Conservation (phyloP, 2,113 vertebrate genomes). For the Lamprotornis superbus region DNA sequence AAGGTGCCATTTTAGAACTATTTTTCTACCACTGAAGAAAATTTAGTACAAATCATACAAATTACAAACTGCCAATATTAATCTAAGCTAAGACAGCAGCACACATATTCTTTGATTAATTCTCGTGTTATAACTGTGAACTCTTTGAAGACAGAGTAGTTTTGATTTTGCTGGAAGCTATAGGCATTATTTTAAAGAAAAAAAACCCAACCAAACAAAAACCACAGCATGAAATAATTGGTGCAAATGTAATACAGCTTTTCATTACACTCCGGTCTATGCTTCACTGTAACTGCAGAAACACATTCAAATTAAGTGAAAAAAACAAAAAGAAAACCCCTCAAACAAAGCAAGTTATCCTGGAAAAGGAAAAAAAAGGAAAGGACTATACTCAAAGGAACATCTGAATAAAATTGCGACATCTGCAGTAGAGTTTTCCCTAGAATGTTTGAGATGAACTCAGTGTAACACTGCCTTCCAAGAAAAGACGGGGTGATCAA, state of each 20-base stretch:
- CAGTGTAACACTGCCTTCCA: slow-evolving; percentile 89
- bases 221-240: slow-evolving; percentile 26
- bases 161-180: slow-evolving; percentile 67
- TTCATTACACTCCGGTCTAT: slow-evolving; percentile 3
- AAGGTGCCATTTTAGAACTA: neutral
- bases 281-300: slow-evolving; percentile 27
- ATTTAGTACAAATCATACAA: neutral
- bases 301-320: slow-evolving; percentile 32
- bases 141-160: slow-evolving; percentile 53
- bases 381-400: slow-evolving; percentile 67
- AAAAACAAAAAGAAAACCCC: neutral
- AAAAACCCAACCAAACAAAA: neutral
- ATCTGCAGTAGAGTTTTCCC: slow-evolving; percentile 83
- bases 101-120: slow-evolving; percentile 20
- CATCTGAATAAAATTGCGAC: slow-evolving; percentile 81
- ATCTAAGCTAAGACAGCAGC: slow-evolving; percentile 22
- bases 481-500: slow-evolving; percentile 96
- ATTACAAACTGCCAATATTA: slow-evolving; percentile 17
- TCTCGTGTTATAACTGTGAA: slow-evolving; percentile 31
- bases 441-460: slow-evolving; percentile 92
- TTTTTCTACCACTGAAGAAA: neutral
- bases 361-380: neutral
- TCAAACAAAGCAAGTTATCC: neutral
- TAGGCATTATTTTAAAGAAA: slow-evolving; percentile 34
- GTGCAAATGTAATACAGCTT: slow-evolving; percentile 27